These are phyloP conservation scores for Phylloscopus trochiloides DNA, from an alignment of 2,113 vertebrate genomes.

Conservation along the genomic window DNA sequence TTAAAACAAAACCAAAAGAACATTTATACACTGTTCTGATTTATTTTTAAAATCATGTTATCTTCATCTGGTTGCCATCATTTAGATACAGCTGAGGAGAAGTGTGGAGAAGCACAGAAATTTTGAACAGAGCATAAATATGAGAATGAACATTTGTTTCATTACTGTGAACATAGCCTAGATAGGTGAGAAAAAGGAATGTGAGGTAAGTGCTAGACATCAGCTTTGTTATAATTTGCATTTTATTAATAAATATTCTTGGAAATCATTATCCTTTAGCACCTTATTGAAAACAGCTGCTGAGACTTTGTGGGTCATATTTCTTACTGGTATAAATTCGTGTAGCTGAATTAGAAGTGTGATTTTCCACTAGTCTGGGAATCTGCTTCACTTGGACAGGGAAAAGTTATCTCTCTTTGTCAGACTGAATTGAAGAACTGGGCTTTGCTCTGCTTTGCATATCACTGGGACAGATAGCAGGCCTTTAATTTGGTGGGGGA, in stretches of 20 bases:
- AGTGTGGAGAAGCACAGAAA: background rate
- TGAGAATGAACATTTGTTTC: background rate
- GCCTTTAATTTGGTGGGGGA: background rate
- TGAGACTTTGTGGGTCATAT: background rate
- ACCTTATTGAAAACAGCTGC: background rate
- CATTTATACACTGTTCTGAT: background rate
- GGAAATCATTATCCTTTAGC: background rate
- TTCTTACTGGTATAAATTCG: background rate
- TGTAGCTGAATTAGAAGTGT: background rate
- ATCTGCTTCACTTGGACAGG: background rate
- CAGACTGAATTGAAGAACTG: background rate
- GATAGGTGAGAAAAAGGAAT: background rate
- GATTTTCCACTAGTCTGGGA: background rate
- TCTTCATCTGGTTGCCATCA: background rate
- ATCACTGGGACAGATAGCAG: background rate
- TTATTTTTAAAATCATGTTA: background rate
- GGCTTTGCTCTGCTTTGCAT: background rate
- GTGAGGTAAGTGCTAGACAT: background rate
- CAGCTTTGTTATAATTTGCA: background rate
- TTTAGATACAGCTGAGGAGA: background rate
- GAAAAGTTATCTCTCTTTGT: background rate
- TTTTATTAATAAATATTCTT: conserved; percentile 20
- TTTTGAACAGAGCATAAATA: background rate
- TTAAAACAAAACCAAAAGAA: background rate
- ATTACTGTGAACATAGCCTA: background rate